Base-by-base conservation (phyloP, 1,140 invertebrate species). In the Aphelenchoides fujianensis region DNA sequence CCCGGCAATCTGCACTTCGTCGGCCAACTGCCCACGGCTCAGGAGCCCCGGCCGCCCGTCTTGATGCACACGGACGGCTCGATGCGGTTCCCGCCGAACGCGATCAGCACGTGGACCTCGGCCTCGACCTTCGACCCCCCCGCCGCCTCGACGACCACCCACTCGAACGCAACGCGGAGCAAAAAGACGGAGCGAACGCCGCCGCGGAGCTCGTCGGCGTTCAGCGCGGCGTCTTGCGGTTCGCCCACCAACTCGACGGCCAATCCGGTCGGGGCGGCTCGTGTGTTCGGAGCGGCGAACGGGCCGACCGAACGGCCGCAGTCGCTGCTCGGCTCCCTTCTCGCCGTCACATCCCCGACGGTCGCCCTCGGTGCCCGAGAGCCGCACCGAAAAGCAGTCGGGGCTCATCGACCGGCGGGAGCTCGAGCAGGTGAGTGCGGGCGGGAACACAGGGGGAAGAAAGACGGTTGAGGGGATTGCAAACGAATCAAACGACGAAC, bases 311-410 rank as follows among this genome's bases (percentile, higher is more conserved):
- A 41, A 37, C 35, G 63, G 52, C 30, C 16, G 55, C 73, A 74
- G 19, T 76, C 75, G 19, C 75, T 79, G 32, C 67, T 80, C 1
- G 71, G 77, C 0, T 66, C 72, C 32, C 53, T 80, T 27, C 66
- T 80, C 9, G 55, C 79, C 16, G 57, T 59, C 55, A 59, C 16
- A n/a, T 61, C 12, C 63, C 23, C 71, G 79, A 32, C 27, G 67
- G 9, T 79, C 76, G 5, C 79, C 79, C 5, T 68, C 76, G 27
- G 79, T 80, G 23, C 79, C 79, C n/a, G 77, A 82, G 55, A 82
- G 80, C 32, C 30, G 80, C 53, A 80, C 79, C n/a, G 79, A 80
- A 68, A 68, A 72, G 27, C 75, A 77, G 31, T 80, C 76, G 1
- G 79, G 79, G 1, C 72, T 80, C 2, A 52, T 64, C 36, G 71